Base-by-base conservation (phyloP, 2,888 invertebrate species). In the Polyploca ridens region DNA sequence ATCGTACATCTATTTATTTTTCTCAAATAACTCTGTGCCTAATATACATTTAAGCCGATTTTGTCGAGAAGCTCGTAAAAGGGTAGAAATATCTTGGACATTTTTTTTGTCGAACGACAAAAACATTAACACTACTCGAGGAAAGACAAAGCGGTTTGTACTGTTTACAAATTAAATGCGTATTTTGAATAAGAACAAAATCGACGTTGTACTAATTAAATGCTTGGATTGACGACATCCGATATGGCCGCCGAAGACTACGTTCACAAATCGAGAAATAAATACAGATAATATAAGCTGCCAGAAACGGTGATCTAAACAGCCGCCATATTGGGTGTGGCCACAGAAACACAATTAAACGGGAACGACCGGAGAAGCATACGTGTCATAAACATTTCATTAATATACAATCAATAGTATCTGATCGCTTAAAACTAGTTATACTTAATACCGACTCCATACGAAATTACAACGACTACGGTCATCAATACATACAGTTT, bases 41-140 rank as follows among this genome's bases (percentile, higher is more conserved):
- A 92, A 91, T 90, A 86, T 93, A 93, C 90, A 90, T 88, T 89
- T 92, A 93, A 92, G 92, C 93, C 92, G 90, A 85, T 88, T 86
- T 85, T 82, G 76, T 86, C 81, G 84, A 90, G 82, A 93, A 93
- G 93, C 93, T 93, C 93, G 82, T 89, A 88, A 83, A 41, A 86
- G 84, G 89, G 87, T 89, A 78, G 78, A 78, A 85, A 79, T 83
- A 83, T 85, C 80, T 79, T 85, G 87, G 89, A 89, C 89, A 88
- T 83, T 81, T 83, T 81, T 78, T 71, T 76, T 78, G 79, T 79
- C 84, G 74, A 78, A 68, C 69, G 79, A 80, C 82, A 79, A 78
- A 81, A 73, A 69, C 72, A 71, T 75, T 72, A 77, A 81, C 81
- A 75, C 69, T 66, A 69, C 63, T 54, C 63, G 59, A 72, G 69